phyloP scores from a whole-genome alignment of 2,888 invertebrate genomes.

The Ormyrus thymus region DNA sequence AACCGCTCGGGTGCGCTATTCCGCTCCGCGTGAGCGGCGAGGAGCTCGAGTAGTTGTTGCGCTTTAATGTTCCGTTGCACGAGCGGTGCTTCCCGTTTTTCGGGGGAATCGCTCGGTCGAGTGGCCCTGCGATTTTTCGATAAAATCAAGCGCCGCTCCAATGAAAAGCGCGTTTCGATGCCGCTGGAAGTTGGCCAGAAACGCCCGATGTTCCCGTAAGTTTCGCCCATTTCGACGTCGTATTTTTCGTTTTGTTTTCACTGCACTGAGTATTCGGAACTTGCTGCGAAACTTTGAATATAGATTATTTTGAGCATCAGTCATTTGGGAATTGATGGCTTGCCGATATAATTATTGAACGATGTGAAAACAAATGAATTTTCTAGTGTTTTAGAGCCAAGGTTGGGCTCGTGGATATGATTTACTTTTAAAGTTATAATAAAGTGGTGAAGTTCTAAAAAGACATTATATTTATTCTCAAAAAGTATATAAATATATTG shows the following conservation, averaged over 20 bases:
- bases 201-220: constrained; percentile 33
- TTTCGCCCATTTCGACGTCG: constrained; percentile 8
- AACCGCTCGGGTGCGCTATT: constrained; percentile 55
- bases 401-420: background rate
- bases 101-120: background rate
- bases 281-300: background rate
- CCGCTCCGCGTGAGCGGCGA: background rate
- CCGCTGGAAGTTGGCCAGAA: constrained; percentile 19
- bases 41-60: constrained; percentile 4
- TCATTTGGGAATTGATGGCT: background rate
- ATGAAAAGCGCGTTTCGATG: constrained; percentile 3
- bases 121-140: background rate
- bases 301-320: background rate
- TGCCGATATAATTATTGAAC: background rate
- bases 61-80: constrained; percentile 12
- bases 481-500: too few species aligned
- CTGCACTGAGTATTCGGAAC: too few species aligned
- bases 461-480: too few species aligned
- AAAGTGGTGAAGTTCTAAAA: too few species aligned
- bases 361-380: constrained; percentile 1
- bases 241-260: too few species aligned
- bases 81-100: background rate
- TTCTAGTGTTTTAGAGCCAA: background rate
- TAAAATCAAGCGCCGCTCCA: constrained; percentile 1
- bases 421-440: background rate